phyloP scores from a whole-genome alignment of 2,797 vertebrate genomes.

The Microctenopoma stevenorrisi region DNA sequence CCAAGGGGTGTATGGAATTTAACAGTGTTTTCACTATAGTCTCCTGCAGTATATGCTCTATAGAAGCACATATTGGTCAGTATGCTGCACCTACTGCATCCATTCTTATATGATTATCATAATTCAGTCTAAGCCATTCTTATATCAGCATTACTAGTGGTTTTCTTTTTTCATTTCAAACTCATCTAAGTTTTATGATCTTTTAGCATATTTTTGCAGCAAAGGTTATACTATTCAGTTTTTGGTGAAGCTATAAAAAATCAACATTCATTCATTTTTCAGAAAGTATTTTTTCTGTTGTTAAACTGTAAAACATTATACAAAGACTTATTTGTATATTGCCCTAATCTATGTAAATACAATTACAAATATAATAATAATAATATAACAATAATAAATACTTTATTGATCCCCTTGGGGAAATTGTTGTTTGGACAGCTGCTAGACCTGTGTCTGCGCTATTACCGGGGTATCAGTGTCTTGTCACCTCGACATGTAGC shows the following conservation, averaged over 20 bases:
- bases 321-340: neutral
- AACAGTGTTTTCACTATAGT: constrained; percentile 41
- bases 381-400: too few species aligned
- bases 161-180: neutral
- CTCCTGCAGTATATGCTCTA: constrained; percentile 8
- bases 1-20: constrained; percentile 48
- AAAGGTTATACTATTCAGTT: neutral
- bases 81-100: neutral
- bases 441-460: too few species aligned
- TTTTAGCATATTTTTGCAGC: neutral
- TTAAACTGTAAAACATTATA: neutral
- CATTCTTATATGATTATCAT: neutral
- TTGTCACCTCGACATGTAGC: too few species aligned
- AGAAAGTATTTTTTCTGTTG: neutral
- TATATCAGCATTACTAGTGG: neutral
- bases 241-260: neutral
- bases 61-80: neutral
- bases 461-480: too few species aligned
- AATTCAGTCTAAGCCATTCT: neutral
- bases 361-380: too few species aligned
- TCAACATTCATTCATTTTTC: neutral
- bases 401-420: too few species aligned
- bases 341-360: neutral
- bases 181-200: neutral
- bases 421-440: too few species aligned